phyloP scores from a whole-genome alignment of 2,797 vertebrate species.

The Muscicapa striata region DNA sequence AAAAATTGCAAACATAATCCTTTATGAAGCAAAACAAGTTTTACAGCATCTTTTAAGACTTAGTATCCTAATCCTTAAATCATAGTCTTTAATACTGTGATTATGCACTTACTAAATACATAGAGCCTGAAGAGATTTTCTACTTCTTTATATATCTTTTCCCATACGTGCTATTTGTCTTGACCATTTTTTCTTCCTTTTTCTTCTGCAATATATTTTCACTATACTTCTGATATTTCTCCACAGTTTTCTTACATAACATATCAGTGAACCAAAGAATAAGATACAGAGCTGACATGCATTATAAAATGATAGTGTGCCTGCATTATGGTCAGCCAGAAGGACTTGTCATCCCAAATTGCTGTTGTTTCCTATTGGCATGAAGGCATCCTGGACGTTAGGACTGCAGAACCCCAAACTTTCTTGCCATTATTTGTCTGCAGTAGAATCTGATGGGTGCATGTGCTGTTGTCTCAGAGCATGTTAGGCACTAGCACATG shows the following conservation, averaged over 20 bases:
- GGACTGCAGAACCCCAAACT: not conserved
- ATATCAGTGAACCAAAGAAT: not conserved
- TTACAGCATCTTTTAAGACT: constrained; percentile 11
- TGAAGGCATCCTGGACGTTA: not conserved
- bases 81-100: not conserved
- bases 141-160: not conserved
- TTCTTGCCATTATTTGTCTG: not conserved
- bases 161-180: not conserved
- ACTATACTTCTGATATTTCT: not conserved
- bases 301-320: not conserved
- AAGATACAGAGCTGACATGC: not conserved
- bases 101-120: constrained; percentile 19
- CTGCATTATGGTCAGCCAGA: not conserved
- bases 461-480: not conserved
- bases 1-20: not conserved
- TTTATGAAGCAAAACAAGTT: not conserved
- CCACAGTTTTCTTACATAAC: not conserved
- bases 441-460: not conserved
- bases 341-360: not conserved
- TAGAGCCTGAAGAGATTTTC: constrained; percentile 20
- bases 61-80: constrained; percentile 37
- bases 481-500: not conserved
- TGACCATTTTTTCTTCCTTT: not conserved
- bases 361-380: not conserved
- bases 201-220: not conserved